Conservation (phyloP, 2,797 vertebrate species). For the Allobates femoralis region DNA sequence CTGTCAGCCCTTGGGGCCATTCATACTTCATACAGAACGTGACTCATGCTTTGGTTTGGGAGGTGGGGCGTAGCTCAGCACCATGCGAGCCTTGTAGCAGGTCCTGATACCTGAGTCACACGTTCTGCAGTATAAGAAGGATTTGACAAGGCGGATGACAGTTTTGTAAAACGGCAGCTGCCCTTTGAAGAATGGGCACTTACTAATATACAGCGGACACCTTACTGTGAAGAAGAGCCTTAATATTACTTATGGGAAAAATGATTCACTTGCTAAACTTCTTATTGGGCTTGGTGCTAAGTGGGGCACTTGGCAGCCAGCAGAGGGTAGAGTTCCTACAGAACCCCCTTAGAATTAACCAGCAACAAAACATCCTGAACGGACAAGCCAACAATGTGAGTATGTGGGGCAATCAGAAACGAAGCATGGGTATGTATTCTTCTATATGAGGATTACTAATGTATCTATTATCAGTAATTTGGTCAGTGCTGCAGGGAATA, state of each 20-base stretch:
- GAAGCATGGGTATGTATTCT: not conserved
- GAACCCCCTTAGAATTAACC: conserved; percentile 67
- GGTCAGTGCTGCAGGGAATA: not conserved
- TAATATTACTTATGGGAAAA: not conserved
- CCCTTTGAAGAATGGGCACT: conserved; percentile 69
- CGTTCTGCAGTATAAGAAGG: conserved; percentile 78
- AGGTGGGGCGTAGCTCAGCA: conserved; percentile 76
- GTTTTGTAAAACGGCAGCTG: conserved; percentile 65
- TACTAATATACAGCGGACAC: conserved; percentile 59
- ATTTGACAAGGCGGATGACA: conserved; percentile 65
- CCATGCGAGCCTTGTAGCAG: conserved; percentile 56
- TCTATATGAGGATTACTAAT: not conserved
- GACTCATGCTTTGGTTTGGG: conserved; percentile 81
- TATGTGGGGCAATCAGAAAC: not conserved
- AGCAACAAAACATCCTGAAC: conserved; percentile 70
- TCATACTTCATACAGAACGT: conserved; percentile 70
- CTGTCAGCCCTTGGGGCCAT: conserved; percentile 69
- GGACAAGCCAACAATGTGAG: conserved; percentile 76
- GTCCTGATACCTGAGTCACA: conserved; percentile 75
- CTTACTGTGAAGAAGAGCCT: conserved; percentile 12
- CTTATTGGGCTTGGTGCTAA: conserved; percentile 74
- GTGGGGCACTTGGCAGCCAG: conserved; percentile 72
- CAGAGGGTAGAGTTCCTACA: conserved; percentile 72
- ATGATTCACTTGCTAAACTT: conserved; percentile 73
- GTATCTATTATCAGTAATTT: not conserved